These are phyloP conservation scores for Hypocryptadius cinnamomeus DNA, from an alignment of 2,113 vertebrate species.

Conservation along the genomic window DNA sequence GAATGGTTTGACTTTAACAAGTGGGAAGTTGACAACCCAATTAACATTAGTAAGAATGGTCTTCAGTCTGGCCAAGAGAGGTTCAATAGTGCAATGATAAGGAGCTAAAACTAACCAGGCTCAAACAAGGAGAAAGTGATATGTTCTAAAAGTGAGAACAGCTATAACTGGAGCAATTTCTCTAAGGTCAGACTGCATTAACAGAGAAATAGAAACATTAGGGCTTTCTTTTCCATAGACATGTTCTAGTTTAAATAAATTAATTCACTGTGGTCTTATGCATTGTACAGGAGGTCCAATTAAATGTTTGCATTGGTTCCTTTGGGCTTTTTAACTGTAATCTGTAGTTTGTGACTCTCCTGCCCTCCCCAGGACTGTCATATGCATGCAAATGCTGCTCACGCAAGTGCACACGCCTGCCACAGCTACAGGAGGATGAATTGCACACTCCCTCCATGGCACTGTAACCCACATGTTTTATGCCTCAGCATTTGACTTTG, in stretches of 20 bases:
- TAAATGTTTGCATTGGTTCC: neutral
- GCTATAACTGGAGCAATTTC: neutral
- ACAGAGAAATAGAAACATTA: neutral
- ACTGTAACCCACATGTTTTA: constrained; percentile 31
- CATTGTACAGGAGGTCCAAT: neutral
- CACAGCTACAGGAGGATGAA: neutral
- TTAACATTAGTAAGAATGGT: neutral
- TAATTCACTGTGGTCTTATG: neutral
- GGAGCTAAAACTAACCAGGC: neutral
- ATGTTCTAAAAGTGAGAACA: neutral
- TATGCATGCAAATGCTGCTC: neutral
- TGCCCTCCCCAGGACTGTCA: neutral
- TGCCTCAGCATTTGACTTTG: constrained; percentile 25
- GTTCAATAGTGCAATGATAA: neutral
- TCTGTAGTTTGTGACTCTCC: neutral
- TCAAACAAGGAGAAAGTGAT: neutral
- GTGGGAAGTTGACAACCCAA: neutral
- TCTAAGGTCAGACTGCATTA: neutral
- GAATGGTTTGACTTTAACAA: neutral
- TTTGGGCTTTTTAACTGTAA: neutral
- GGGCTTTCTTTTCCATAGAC: neutral
- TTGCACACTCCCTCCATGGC: neutral
- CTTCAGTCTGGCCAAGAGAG: neutral
- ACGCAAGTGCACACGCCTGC: neutral
- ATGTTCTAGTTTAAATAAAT: neutral